Evolutionary conservation across 2,888 invertebrate genomes (phyloP), one percentile per base, ranked within the genome.

Genomic region (Dynastes tityus): DNA sequence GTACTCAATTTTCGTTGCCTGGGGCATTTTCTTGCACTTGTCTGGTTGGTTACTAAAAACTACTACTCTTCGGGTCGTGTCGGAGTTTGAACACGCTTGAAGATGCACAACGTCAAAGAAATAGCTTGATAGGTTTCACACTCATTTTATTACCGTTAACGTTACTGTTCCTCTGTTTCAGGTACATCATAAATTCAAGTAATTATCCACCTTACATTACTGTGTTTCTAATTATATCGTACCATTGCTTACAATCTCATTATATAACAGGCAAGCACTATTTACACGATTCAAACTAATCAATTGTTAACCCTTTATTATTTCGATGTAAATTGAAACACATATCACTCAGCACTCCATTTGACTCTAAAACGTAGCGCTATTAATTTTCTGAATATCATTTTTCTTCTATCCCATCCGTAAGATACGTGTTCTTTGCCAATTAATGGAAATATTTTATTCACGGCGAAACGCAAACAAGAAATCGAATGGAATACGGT

Each of bases 391-490:
- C 29, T 13, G 13, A 53, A 29, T 68, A 45, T 32, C 13, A 11
- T 27, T 68, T 16, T 13, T 13, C n/a, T 29, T 8, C 32, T 2
- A 29, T 6, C 5, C 8, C 9, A 32, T 2, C 63, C 37, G 32
- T 63, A 63, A 63, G 13, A 45, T 6, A 32, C 49, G 45, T 22
- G 27, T 74, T 63, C 61, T 29, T 61, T 27, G 63, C 61, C 73
- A 74, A 74, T 74, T 74, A 74, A 63, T 61, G 29, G 27, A n/a
- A 63, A 40, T 74, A 61, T 49, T 74, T 74, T 74, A 61, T 74
- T 61, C 73, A 49, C 45, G 6, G 45, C 61, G 73, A 63, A 74
- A 49, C 73, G 49, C 73, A 74, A 63, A 74, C 61, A 58, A 74
- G 73, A 63, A 74, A 45, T 74, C 73, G 40, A 74, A 74, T 40